Percentiles rank a stretch among this genome's conserved stretches.
phyloP scores from a whole-genome alignment of 2,113 vertebrate genomes.

The Fregetta grallaria region DNA sequence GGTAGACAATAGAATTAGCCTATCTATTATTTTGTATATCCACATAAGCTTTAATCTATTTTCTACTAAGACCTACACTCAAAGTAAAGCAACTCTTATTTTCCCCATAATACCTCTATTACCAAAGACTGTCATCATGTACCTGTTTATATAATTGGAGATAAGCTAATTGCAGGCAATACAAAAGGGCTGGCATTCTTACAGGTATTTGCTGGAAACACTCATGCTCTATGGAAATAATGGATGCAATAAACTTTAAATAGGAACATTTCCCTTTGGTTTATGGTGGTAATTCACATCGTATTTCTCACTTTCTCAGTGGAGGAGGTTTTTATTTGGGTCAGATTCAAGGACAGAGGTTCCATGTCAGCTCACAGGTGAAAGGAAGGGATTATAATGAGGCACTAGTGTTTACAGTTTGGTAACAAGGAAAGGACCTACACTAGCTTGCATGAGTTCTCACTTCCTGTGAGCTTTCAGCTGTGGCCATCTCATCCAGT shows the following conservation, averaged over 20 bases:
- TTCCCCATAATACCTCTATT: conserved; percentile 58
- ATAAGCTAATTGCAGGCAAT: conserved; percentile 67
- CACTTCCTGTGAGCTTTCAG: background rate
- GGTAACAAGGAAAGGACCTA: background rate
- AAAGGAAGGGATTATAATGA: background rate
- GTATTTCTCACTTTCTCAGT: background rate
- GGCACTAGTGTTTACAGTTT: background rate
- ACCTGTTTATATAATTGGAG: conserved; percentile 69
- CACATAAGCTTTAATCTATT: conserved; percentile 67
- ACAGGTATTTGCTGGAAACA: conserved; percentile 34
- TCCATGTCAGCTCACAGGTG: background rate
- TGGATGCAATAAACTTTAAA: conserved; percentile 11
- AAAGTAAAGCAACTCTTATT: conserved; percentile 69
- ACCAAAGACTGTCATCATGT: conserved; percentile 34
- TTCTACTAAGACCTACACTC: conserved; percentile 63
- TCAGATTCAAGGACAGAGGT: background rate
- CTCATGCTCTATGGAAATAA: background rate
- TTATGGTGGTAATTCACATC: background rate
- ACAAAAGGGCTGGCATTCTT: conserved; percentile 61
- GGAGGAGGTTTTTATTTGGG: background rate
- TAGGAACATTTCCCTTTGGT: background rate
- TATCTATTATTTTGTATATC: conserved; percentile 67
- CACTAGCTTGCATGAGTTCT: background rate
- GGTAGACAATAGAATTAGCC: conserved; percentile 69
- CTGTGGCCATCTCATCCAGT: background rate